Evolutionary conservation across 2,797 vertebrate species (phyloP).

Genomic region (Acanthurus tractus): DNA sequence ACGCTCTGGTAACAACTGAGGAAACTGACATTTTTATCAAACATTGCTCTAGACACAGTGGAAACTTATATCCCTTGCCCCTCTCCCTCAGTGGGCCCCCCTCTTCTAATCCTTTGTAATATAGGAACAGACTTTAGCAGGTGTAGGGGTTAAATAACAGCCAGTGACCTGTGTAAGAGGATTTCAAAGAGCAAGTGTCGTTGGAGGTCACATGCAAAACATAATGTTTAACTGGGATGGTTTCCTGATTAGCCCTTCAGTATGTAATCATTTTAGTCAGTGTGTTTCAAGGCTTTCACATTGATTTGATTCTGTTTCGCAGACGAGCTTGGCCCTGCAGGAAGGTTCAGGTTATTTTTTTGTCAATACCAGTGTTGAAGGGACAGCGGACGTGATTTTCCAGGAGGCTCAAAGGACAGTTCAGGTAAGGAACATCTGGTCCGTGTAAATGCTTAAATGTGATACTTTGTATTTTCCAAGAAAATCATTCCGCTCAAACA

Average conservation of each 20-base stretch:
- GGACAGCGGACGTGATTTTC: slow-evolving; percentile 85
- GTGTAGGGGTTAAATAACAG: slow-evolving; percentile 52
- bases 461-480: background rate
- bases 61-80: background rate
- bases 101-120: slow-evolving; percentile 40
- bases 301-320: slow-evolving; percentile 49
- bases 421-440: slow-evolving; percentile 83
- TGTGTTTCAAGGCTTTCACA: background rate
- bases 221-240: background rate
- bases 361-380: slow-evolving; percentile 89
- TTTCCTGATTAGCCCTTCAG: background rate
- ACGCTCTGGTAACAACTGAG: background rate
- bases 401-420: slow-evolving; percentile 86
- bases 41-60: background rate
- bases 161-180: slow-evolving; percentile 60
- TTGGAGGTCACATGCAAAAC: slow-evolving; percentile 30
- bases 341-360: slow-evolving; percentile 97
- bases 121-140: slow-evolving; percentile 22
- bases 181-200: slow-evolving; percentile 43
- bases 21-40: slow-evolving; percentile 1
- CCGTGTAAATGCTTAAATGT: background rate
- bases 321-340: slow-evolving; percentile 89
- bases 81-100: slow-evolving; percentile 1
- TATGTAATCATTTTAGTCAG: background rate
- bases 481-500: background rate